These are phyloP conservation scores for Pocillopora damicornis DNA, from an alignment of 64 coral and sea anemone species.

Conservation along the genomic window DNA sequence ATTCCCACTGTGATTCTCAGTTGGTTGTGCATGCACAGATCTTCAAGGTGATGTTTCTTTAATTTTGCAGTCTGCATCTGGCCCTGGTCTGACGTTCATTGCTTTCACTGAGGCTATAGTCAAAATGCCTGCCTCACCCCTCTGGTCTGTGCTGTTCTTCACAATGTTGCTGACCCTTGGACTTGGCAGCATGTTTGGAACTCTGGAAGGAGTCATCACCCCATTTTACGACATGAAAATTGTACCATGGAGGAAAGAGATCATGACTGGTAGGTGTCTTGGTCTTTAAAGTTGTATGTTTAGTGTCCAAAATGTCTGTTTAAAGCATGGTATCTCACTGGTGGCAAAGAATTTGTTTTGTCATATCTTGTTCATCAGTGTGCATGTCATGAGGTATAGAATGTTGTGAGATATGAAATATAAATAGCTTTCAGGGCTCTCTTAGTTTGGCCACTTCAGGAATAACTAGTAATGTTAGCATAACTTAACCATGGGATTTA, in stretches of 20 bases:
- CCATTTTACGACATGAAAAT: constrained; percentile 85
- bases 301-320: too few relatives aligned
- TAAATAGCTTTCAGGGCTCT: too few relatives aligned
- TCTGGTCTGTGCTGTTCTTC: constrained; percentile 95
- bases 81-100: constrained; percentile 92
- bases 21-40: not conserved
- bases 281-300: not conserved
- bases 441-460: too few relatives aligned
- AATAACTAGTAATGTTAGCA: too few relatives aligned
- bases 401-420: too few relatives aligned
- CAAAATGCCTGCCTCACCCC: constrained; percentile 69
- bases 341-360: too few relatives aligned
- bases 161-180: constrained; percentile 94
- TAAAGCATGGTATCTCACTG: too few relatives aligned
- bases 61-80: constrained; percentile 65
- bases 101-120: constrained; percentile 96
- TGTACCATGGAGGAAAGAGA: constrained; percentile 79
- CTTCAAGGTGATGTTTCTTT: not conserved
- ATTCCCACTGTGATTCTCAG: too few relatives aligned
- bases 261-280: constrained; percentile 73
- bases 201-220: constrained; percentile 82
- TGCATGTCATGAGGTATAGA: too few relatives aligned
- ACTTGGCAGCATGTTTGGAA: constrained; percentile 96
- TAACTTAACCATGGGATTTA: not conserved
- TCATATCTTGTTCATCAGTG: too few relatives aligned